These are phyloP conservation scores for Syngnathus rostellatus DNA, from an alignment of 2,797 vertebrate species.

Conservation along the genomic window DNA sequence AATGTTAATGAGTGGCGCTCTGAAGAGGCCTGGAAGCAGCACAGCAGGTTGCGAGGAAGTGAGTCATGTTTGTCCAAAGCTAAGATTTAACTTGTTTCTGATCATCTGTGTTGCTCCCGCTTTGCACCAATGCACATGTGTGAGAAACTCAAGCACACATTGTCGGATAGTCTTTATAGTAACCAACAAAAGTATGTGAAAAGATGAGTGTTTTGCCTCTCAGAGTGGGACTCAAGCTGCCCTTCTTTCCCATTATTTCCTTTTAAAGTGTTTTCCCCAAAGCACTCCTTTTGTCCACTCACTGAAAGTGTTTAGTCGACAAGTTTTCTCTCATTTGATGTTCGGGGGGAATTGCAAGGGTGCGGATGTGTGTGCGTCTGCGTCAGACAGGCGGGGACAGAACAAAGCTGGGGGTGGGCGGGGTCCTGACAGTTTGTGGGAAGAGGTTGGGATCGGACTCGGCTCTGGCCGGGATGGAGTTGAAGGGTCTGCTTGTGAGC, in stretches of 20 bases:
- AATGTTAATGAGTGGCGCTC: conserved; percentile 73
- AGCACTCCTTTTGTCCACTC: conserved; percentile 65
- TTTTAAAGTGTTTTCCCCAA: conserved; percentile 60
- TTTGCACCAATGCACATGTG: not conserved
- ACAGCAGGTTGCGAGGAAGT: conserved; percentile 32
- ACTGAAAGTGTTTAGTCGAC: conserved; percentile 72
- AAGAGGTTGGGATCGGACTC: conserved; percentile 48
- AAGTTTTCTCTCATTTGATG: conserved; percentile 67
- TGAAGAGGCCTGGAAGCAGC: conserved; percentile 56
- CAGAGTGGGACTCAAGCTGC: conserved; percentile 40
- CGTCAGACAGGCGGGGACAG: conserved; percentile 9
- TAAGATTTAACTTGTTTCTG: conserved; percentile 6
- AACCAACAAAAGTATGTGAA: conserved; percentile 45
- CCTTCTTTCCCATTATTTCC: conserved; percentile 49
- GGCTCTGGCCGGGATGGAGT: conserved; percentile 47
- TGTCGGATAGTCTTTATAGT: conserved; percentile 42
- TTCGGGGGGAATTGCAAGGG: conserved; percentile 40
- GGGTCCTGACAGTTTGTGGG: conserved; percentile 56
- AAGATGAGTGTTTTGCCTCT: conserved; percentile 44
- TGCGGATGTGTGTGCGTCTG: conserved; percentile 18
- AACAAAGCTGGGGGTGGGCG: conserved; percentile 24
- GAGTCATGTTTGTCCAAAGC: conserved; percentile 28
- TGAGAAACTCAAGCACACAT: conserved; percentile 19
- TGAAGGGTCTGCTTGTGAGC: conserved; percentile 53
- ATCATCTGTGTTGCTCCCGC: not conserved